Evolutionary conservation across 1,140 invertebrate genomes (phyloP).

Genomic region (Listronotus oregonensis): DNA sequence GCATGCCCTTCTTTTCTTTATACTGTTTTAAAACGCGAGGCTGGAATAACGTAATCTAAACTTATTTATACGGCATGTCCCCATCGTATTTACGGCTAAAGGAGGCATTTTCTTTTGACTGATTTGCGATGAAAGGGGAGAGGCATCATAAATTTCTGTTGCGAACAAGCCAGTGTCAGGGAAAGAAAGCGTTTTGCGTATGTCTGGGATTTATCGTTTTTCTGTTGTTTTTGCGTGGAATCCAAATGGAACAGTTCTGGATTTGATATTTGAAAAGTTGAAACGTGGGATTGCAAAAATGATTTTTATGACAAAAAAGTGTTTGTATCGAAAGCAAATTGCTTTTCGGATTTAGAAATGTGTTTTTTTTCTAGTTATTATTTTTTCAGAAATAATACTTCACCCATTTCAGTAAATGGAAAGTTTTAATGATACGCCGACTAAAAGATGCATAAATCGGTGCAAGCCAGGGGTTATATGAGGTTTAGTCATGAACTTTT

Average conservation of each 20-base stretch:
- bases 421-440: too few species aligned
- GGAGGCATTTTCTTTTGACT: slow-evolving; percentile 27
- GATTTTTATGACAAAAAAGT: too few species aligned
- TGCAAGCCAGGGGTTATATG: too few species aligned
- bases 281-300: too few species aligned
- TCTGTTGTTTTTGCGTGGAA: slow-evolving; percentile 10
- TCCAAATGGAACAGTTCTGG: neutral
- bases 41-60: slow-evolving; percentile 19
- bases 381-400: too few species aligned
- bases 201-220: slow-evolving; percentile 23
- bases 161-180: slow-evolving; percentile 19
- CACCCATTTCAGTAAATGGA: too few species aligned
- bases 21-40: neutral
- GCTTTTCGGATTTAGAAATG: too few species aligned
- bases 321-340: too few species aligned
- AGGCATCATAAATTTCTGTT: slow-evolving; percentile 20
- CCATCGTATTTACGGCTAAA: slow-evolving; percentile 27
- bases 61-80: slow-evolving; percentile 26
- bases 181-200: slow-evolving; percentile 24
- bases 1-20: neutral
- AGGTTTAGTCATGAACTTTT: too few species aligned
- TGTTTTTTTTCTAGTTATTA: too few species aligned
- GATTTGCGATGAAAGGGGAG: slow-evolving; percentile 25
- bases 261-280: too few species aligned
- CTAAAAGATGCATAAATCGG: too few species aligned